phyloP scores from a whole-genome alignment of 2,797 vertebrate genomes.

The Eidolon dupreanum region DNA sequence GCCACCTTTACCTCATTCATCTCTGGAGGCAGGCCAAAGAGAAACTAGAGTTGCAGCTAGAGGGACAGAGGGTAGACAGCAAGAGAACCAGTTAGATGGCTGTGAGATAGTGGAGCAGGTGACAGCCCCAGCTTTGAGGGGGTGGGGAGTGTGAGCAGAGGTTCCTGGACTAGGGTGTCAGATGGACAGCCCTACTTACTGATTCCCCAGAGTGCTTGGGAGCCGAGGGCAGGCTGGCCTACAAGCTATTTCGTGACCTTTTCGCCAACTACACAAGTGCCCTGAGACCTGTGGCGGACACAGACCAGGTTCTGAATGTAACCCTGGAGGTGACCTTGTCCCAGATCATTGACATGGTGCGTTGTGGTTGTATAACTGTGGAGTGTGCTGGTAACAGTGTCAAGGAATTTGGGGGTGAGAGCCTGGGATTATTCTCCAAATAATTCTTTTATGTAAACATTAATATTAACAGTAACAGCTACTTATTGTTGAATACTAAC shows the following conservation, averaged over 20 bases:
- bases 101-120: background rate
- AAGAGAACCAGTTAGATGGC: background rate
- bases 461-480: background rate
- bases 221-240: constrained; percentile 89
- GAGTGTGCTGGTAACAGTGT: background rate
- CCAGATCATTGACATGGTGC: constrained; percentile 96
- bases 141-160: background rate
- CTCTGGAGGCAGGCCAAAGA: background rate
- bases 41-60: background rate
- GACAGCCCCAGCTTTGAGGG: background rate
- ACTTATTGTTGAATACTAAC: background rate
- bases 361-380: background rate
- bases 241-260: constrained; percentile 91
- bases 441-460: background rate
- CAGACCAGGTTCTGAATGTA: constrained; percentile 91
- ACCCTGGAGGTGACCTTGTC: constrained; percentile 93
- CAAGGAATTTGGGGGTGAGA: background rate
- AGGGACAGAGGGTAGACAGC: background rate
- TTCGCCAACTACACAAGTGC: constrained; percentile 93
- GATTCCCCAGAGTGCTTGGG: constrained; percentile 84
- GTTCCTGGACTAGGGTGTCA: background rate
- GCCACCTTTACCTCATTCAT: background rate
- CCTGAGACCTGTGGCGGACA: constrained; percentile 92
- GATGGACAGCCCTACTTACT: background rate
- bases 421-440: background rate